phyloP scores from a whole-genome alignment of 2,797 vertebrate species.

The Lacerta bilineata region DNA sequence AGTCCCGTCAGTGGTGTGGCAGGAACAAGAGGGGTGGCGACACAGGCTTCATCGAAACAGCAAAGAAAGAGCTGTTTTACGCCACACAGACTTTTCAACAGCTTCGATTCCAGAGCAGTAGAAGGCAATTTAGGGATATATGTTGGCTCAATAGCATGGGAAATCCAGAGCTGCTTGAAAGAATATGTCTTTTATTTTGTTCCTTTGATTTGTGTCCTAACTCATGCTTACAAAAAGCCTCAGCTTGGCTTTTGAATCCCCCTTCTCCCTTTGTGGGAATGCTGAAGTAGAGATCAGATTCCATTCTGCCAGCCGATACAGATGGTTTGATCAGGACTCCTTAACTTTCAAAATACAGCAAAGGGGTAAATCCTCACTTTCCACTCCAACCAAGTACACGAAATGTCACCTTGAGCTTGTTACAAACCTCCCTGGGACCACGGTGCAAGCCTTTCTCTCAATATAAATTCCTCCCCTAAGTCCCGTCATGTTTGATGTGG shows the following conservation, averaged over 20 bases:
- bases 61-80: not conserved
- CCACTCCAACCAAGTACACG: not conserved
- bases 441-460: no score
- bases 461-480: not conserved
- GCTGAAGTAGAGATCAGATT: not conserved
- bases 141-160: not conserved
- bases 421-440: not conserved
- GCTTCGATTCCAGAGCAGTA: not conserved
- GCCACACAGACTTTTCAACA: not conserved
- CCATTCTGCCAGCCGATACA: not conserved
- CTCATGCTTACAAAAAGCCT: not conserved
- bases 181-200: not conserved
- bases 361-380: not conserved
- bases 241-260: not conserved
- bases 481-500: not conserved
- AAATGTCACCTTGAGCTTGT: conserved; percentile 7
- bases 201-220: not conserved
- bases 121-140: not conserved
- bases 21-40: not conserved
- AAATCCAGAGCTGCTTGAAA: no score
- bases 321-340: not conserved
- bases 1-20: rapidly evolving
- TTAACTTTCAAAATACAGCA: not conserved
- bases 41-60: not conserved
- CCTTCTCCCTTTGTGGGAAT: not conserved